A percentile compares a stretch with the other conserved stretches of the same genome.
phyloP scores from a whole-genome alignment of 2,888 invertebrate genomes.

The Sesia apiformis region DNA sequence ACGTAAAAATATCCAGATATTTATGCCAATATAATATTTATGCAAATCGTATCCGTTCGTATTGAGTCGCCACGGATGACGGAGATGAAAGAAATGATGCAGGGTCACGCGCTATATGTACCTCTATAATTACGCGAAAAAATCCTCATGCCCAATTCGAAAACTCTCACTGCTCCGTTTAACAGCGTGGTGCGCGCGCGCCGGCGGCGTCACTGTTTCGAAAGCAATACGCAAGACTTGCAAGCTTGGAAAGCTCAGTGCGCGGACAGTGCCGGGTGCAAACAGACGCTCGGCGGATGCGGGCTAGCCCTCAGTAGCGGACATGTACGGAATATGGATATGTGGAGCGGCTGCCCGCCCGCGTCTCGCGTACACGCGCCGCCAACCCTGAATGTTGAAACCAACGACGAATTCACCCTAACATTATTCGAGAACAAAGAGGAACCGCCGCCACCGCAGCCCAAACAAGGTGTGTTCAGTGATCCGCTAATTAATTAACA shows the following conservation, averaged over 20 bases:
- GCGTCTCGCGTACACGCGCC: conserved; percentile 76
- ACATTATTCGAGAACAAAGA: conserved; percentile 85
- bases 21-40: too few relatives aligned
- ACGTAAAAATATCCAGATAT: too few relatives aligned
- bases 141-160: conserved; percentile 19
- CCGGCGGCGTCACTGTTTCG: conserved; percentile 16
- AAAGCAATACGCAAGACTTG: conserved; percentile 22
- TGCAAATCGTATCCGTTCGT: too few relatives aligned
- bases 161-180: conserved; percentile 32
- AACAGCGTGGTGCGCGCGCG: conserved; percentile 20
- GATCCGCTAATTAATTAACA: too few relatives aligned
- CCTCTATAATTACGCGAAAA: conserved; percentile 13
- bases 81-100: too few relatives aligned
- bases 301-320: conserved; percentile 22
- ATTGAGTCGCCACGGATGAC: too few relatives aligned
- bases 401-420: conserved; percentile 85
- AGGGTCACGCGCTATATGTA: too few relatives aligned
- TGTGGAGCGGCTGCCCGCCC: conserved; percentile 80
- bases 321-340: conserved; percentile 78
- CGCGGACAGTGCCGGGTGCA: conserved; percentile 50
- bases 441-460: conserved; percentile 51
- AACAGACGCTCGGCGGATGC: conserved; percentile 53
- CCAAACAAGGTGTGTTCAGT: conserved; percentile 43
- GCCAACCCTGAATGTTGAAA: conserved; percentile 80
- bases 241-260: conserved; percentile 46